These are phyloP conservation scores for Conus canariensis DNA, from an alignment of 2,888 invertebrate genomes.

Conservation along the genomic window DNA sequence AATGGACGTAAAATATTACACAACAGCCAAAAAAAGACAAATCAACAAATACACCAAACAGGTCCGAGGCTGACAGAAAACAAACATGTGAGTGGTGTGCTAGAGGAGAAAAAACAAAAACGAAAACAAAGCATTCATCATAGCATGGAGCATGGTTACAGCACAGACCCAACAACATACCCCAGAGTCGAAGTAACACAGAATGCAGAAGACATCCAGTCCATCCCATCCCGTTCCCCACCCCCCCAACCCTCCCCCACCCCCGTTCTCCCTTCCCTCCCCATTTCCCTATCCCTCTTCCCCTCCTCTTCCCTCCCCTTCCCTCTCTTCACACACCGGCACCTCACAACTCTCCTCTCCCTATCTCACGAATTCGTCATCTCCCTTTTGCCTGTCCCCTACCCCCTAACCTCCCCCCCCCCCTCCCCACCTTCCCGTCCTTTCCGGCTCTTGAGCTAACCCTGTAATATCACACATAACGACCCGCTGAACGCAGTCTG, in stretches of 20 bases:
- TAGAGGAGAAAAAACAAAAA: neutral
- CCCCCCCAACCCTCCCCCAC: too few species aligned
- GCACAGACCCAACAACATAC: too few species aligned
- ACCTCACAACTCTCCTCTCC: neutral
- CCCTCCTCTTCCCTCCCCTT: too few species aligned
- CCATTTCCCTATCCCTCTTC: too few species aligned
- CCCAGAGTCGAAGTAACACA: too few species aligned
- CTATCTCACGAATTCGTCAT: neutral
- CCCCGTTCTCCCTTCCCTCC: too few species aligned
- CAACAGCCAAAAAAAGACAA: too few species aligned
- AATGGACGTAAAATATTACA: too few species aligned
- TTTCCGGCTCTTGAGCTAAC: neutral
- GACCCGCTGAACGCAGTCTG: neutral
- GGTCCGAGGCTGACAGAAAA: neutral
- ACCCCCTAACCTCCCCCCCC: neutral
- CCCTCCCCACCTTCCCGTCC: neutral
- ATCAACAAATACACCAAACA: neutral
- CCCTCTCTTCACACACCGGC: neutral
- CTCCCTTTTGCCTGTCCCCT: too few species aligned
- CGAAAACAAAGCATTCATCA: neutral
- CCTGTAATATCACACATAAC: neutral
- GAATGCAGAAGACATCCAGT: neutral
- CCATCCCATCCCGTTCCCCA: too few species aligned
- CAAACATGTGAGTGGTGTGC: neutral
- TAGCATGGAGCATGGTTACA: too few species aligned